Percentiles rank a stretch among this genome's conserved stretches.
Evolutionary conservation across 2,797 vertebrate genomes (phyloP).

Genomic region (Perodicticus potto): DNA sequence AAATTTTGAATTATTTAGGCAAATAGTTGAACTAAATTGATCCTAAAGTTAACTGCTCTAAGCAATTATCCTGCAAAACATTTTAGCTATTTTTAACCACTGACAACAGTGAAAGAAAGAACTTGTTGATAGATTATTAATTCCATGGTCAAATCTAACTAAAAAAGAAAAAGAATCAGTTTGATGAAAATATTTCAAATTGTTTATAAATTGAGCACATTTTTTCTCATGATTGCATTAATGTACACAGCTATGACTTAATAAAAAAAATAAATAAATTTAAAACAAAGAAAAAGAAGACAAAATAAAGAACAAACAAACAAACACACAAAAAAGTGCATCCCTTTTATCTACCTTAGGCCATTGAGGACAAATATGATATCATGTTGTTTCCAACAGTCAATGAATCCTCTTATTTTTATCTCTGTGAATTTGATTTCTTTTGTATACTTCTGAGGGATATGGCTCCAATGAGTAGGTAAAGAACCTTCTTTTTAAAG

Average conservation of each 20-base stretch:
- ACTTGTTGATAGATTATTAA: neutral
- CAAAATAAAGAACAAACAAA: neutral
- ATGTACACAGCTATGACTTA: no score
- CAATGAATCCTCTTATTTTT: neutral
- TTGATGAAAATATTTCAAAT: no score
- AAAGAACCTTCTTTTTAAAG: neutral
- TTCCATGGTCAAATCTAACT: neutral
- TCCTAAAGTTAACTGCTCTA: neutral
- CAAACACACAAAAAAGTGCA: neutral
- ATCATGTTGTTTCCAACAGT: neutral
- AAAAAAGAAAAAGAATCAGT: neutral
- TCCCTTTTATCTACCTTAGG: neutral
- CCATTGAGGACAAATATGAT: neutral
- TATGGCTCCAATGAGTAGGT: neutral
- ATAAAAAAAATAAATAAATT: no score
- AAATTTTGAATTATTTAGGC: neutral
- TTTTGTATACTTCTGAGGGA: neutral
- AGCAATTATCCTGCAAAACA: neutral
- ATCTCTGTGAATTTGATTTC: neutral
- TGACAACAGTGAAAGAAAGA: neutral
- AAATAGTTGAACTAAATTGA: neutral
- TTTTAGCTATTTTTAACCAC: neutral
- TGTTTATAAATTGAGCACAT: no score
- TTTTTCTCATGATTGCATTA: no score
- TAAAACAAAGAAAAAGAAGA: neutral